Percentiles rank a stretch among this genome's conserved stretches.
These are phyloP conservation scores for Chlorocebus sabaeus DNA, from an alignment of 2,113 vertebrate species.

Conservation along the genomic window DNA sequence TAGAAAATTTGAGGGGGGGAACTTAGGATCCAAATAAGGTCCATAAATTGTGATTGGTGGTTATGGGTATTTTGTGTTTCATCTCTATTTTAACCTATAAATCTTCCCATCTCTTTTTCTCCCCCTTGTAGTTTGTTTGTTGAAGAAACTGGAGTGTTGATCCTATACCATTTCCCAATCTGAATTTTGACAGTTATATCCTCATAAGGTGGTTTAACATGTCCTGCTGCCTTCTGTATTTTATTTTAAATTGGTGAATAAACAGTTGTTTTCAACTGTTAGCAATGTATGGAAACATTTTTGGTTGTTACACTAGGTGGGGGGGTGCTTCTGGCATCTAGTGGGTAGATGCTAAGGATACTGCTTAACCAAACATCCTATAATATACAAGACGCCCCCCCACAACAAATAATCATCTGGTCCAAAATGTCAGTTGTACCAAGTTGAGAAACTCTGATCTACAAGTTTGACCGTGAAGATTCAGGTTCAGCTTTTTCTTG, in stretches of 20 bases:
- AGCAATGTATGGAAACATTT: neutral
- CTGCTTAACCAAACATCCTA: neutral
- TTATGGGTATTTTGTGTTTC: neutral
- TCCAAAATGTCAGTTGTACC: neutral
- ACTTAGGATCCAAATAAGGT: neutral
- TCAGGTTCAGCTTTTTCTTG: neutral
- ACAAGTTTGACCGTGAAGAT: neutral
- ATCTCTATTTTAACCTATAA: neutral
- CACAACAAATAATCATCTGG: neutral
- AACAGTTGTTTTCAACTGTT: neutral
- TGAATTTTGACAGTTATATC: neutral
- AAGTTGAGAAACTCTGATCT: neutral
- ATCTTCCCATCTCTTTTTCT: neutral
- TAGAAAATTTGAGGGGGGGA: neutral
- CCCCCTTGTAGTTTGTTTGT: neutral
- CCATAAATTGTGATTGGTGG: neutral
- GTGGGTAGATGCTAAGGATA: neutral
- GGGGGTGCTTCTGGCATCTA: neutral
- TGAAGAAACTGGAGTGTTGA: neutral
- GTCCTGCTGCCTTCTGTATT: neutral
- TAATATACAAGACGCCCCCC: neutral
- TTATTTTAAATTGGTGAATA: constrained; percentile 7
- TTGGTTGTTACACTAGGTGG: neutral
- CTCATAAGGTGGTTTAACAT: neutral
- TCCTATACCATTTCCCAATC: neutral